phyloP scores from a whole-genome alignment of 1,140 invertebrate genomes.

The Bursaphelenchus mucronatus region DNA sequence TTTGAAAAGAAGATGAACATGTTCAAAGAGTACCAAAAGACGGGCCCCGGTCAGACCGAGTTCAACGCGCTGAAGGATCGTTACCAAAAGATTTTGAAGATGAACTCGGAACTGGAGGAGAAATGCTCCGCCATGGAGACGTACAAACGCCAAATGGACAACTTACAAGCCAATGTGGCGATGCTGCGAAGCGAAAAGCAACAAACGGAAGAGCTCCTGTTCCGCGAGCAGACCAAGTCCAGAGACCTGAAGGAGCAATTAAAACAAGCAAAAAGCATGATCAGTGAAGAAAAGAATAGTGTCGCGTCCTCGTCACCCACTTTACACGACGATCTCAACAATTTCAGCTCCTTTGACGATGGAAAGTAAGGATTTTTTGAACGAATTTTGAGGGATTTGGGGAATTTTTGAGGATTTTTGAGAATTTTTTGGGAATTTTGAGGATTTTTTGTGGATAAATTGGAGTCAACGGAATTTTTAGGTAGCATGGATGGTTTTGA shows the following conservation, averaged over 20 bases:
- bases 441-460: too few species aligned
- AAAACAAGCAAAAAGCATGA: constrained; percentile 2
- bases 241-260: constrained; percentile 7
- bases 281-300: constrained; percentile 4
- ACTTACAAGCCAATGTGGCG: constrained; percentile 2
- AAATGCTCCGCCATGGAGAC: constrained; percentile 7
- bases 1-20: not conserved
- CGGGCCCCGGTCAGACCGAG: constrained; percentile 2
- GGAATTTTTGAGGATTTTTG: too few species aligned
- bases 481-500: too few species aligned
- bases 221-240: not conserved
- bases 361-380: too few species aligned
- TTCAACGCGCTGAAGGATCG: constrained; percentile 9
- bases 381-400: too few species aligned
- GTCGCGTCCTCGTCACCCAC: not conserved
- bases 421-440: too few species aligned
- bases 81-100: not conserved
- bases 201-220: not conserved
- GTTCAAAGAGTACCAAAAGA: not conserved
- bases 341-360: too few species aligned
- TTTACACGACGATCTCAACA: too few species aligned
- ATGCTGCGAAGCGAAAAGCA: constrained; percentile 7
- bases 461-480: too few species aligned
- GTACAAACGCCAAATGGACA: not conserved
- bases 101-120: constrained; percentile 9